Percentiles rank a stretch among this genome's conserved stretches.
phyloP scores from a whole-genome alignment of 2,113 vertebrate genomes.

The Donacobius atricapilla region DNA sequence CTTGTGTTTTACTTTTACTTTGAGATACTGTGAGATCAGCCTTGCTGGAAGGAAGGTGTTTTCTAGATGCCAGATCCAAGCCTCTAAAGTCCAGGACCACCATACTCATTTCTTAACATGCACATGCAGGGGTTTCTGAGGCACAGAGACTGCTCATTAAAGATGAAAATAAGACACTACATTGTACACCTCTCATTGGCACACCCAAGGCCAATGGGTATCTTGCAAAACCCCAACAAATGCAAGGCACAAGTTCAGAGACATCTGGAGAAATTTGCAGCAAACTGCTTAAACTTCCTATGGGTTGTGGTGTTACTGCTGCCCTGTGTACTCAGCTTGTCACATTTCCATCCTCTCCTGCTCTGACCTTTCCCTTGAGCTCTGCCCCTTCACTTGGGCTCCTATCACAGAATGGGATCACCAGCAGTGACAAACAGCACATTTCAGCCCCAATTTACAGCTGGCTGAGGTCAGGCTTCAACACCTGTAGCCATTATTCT shows the following conservation, averaged over 20 bases:
- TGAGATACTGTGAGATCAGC: not conserved
- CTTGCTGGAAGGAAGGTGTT: not conserved
- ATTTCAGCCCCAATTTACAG: not conserved
- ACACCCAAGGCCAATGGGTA: not conserved
- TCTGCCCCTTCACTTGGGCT: not conserved
- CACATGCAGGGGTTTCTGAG: not conserved
- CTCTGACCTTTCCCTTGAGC: not conserved
- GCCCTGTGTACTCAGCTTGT: not conserved
- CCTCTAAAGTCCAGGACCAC: not conserved
- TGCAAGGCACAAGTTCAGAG: not conserved
- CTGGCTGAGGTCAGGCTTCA: not conserved
- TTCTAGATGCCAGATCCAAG: not conserved
- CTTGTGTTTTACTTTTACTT: constrained; percentile 11
- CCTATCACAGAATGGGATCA: no score
- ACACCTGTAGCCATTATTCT: not conserved
- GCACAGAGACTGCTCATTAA: not conserved
- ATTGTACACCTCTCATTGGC: not conserved
- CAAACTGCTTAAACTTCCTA: not conserved
- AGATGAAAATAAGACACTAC: not conserved
- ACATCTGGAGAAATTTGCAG: not conserved
- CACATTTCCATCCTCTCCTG: not conserved
- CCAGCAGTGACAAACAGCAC: not conserved
- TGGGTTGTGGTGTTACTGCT: not conserved
- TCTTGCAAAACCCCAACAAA: not conserved
- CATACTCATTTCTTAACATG: not conserved